Evolutionary conservation across 2,888 invertebrate genomes (phyloP).

Genomic region (Hypena proboscidalis): DNA sequence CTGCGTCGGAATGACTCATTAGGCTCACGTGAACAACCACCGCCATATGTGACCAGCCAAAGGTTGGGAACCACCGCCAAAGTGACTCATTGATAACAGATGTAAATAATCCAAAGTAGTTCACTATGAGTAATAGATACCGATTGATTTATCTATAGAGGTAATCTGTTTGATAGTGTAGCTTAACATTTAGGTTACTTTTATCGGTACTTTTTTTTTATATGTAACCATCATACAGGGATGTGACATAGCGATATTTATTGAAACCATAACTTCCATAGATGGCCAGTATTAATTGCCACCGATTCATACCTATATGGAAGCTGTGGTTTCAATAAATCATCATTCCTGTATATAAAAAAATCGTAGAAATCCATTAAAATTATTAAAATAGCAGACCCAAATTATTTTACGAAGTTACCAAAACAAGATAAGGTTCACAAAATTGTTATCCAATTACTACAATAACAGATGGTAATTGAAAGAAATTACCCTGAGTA

Average conservation of each 20-base stretch:
- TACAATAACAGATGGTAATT: not conserved
- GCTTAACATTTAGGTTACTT: no score
- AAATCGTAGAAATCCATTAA: no score
- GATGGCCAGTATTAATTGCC: no score
- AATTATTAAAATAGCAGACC: no score
- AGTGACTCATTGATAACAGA: slow-evolving; percentile 46
- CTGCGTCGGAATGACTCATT: slow-evolving; percentile 49
- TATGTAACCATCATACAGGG: no score
- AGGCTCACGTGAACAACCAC: slow-evolving; percentile 31
- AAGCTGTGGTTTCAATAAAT: no score
- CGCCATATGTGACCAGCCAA: slow-evolving; percentile 49
- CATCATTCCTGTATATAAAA: no score
- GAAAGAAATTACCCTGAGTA: not conserved
- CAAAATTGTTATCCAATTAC: not conserved
- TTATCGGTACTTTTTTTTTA: no score
- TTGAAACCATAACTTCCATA: no score
- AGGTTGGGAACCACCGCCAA: slow-evolving; percentile 52
- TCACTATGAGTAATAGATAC: slow-evolving; percentile 31
- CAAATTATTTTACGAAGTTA: not conserved
- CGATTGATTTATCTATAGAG: slow-evolving; percentile 23
- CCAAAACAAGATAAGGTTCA: slow-evolving; percentile 1
- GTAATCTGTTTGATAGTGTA: not conserved
- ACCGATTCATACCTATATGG: no score
- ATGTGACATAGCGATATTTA: no score
- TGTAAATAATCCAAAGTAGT: slow-evolving; percentile 36